Evolutionary conservation across 2,797 vertebrate species (phyloP), one percentile per base, ranked within the genome.

Genomic region (Sternarchorhynchus goeldii): DNA sequence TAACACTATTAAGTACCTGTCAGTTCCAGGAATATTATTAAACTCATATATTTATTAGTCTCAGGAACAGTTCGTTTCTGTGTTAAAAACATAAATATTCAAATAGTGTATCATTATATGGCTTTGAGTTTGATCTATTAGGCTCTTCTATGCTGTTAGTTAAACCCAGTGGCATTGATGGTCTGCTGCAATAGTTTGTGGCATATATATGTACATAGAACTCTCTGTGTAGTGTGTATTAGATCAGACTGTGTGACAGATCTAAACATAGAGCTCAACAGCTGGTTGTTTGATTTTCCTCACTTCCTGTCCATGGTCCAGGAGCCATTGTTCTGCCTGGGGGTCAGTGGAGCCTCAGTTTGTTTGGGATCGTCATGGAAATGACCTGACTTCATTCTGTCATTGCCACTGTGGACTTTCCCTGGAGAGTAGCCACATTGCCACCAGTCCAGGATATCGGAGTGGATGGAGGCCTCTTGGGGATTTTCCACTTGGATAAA

Each of bases 321-420:
- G 45, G 8, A 41, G 60, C 34, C 60, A 80, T 69, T 84, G 66
- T 80, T 80, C 66, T 45, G 21, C 45, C 45, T 45, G 21, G 39
- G 16, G 60, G 25, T 10, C 50, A 77, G 60, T 18, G 36, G 34
- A 12, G 58, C 67, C 59, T 45, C 72, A 12, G 39, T 64, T 64
- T 41, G 39, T 73, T 18, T 59, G 45, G 65, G 31, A 65, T 1
- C 58, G 55, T 64, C 32, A 50, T 60, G 12, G 57, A 29, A 45
- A 63, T 60, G 73, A 60, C 12, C 16, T 72, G 29, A 75, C 75
- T 25, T 78, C 72, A 53, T 69, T 78, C 68, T 78, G 41, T 82
- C 80, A 68, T 8, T 68, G 71, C 53, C 39, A 34, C 55, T 21
- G 55, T 82, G 58, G 72, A 69, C 6, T 84, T 85, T 78, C 50